A percentile compares a stretch with the other conserved stretches of the same genome.
These are phyloP conservation scores for Ophion costatus DNA, from an alignment of 2,888 invertebrate species.

Conservation along the genomic window DNA sequence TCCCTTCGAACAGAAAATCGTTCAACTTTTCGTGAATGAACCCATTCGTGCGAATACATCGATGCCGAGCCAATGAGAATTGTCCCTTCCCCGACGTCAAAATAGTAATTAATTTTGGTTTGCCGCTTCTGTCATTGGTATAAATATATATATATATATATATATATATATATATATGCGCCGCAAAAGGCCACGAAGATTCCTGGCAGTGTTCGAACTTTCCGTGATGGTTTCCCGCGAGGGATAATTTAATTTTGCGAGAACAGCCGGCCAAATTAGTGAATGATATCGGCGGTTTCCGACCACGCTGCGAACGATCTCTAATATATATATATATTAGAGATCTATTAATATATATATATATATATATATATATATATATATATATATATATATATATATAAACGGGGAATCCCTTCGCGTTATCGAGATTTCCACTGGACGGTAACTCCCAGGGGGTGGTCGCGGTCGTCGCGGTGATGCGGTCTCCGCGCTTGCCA, in stretches of 20 bases:
- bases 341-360: no score
- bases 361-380: conserved; percentile 14
- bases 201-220: conserved; percentile 29
- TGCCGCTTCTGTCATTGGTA: conserved; percentile 57
- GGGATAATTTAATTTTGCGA: conserved; percentile 77
- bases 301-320: conserved; percentile 21
- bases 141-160: background rate
- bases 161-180: background rate
- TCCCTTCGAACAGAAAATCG: background rate
- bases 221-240: conserved; percentile 56
- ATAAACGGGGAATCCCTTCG: no score
- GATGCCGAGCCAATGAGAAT: conserved; percentile 11
- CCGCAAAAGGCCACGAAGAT: conserved; percentile 4
- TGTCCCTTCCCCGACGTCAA: conserved; percentile 73
- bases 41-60: background rate
- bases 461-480: conserved; percentile 10
- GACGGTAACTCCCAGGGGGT: background rate
- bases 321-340: background rate
- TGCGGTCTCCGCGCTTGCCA: conserved; percentile 42
- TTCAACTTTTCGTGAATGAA: background rate
- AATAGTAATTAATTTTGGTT: conserved; percentile 80
- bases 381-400: background rate
- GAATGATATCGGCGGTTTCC: conserved; percentile 72
- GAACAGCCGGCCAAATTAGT: conserved; percentile 74
- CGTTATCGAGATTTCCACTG: conserved; percentile 16